Base-by-base conservation (phyloP, 1,140 invertebrate species). In the Campodea augens region DNA sequence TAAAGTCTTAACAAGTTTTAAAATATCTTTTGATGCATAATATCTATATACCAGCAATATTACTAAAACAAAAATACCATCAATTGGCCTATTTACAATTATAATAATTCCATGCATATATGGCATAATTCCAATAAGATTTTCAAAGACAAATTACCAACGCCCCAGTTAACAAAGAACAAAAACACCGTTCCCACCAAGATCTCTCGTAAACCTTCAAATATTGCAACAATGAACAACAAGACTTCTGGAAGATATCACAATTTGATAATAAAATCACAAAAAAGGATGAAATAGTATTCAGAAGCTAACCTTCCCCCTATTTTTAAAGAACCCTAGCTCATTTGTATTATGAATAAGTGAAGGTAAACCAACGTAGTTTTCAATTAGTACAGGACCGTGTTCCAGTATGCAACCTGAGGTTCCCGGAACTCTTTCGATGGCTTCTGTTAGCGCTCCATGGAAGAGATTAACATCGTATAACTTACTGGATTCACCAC, bases 291-390 rank as follows among this genome's bases (percentile, higher is more conserved):
- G 5, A 37, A 39, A 21, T 18, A 25, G 25, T 21, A 24, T 38
- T 73, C 73, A 88, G 59, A 87, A 89, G 57, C 82, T 85, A 53
- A 87, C 73, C 62, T 81, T 82, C 41, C 82, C 82, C 49, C 83
- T 69, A 36, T 85, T 76, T 64, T 84, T 84, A 60, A 83, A 86
- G 61, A 84, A 89, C 12, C 85, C 85, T 53, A 88, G 64, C 41
- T 73, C 70, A 51, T 79, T 81, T 52, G 79, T 77, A 61, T 89
- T 89, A 57, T 83, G 82, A n/a, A 89, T 67, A 13, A 86, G 57
- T 2, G 83, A 81, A 4, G 74, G 70, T 18, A 87, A 50, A 10
- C 81, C 81, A 1, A 82, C 64, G 54, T 88, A 88, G 58, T 77
- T 84, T 55, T 85, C 75, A 45, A 88, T 72, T 5, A 84, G 57